A percentile compares a stretch with the other conserved stretches of the same genome.
Conservation (phyloP, 2,113 vertebrate species). For the Podiceps cristatus region DNA sequence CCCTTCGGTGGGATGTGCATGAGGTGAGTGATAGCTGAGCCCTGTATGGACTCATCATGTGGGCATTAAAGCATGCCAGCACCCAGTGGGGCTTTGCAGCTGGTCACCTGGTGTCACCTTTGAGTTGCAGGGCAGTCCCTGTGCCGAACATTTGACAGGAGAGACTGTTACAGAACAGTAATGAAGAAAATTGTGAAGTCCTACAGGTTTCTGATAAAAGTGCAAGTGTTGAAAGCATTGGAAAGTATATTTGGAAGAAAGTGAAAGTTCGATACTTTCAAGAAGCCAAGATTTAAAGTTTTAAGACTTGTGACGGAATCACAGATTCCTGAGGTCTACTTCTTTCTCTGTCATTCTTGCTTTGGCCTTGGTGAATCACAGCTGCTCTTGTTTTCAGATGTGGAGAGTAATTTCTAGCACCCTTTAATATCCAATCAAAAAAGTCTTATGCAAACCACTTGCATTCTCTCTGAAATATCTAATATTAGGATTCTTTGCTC, state of each 20-base stretch:
- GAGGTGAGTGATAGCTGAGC: not conserved
- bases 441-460: not conserved
- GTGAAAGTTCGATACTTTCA: not conserved
- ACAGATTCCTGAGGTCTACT: not conserved
- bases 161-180: not conserved
- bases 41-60: accelerated
- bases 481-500: not conserved
- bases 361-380: not conserved
- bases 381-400: not conserved
- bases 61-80: accelerated
- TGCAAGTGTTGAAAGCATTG: not conserved
- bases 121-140: not conserved
- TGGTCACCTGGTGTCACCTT: not conserved
- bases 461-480: not conserved
- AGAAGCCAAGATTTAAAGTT: not conserved
- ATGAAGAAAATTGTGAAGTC: not conserved
- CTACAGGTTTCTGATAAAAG: not conserved
- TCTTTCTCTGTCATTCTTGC: not conserved
- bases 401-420: not conserved
- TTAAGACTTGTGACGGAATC: not conserved
- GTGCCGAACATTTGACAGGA: not conserved
- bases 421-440: not conserved
- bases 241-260: not conserved
- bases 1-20: accelerated
- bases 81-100: not conserved